Evolutionary conservation across 2,113 vertebrate species (phyloP).

Genomic region (Hemiprocne comata): DNA sequence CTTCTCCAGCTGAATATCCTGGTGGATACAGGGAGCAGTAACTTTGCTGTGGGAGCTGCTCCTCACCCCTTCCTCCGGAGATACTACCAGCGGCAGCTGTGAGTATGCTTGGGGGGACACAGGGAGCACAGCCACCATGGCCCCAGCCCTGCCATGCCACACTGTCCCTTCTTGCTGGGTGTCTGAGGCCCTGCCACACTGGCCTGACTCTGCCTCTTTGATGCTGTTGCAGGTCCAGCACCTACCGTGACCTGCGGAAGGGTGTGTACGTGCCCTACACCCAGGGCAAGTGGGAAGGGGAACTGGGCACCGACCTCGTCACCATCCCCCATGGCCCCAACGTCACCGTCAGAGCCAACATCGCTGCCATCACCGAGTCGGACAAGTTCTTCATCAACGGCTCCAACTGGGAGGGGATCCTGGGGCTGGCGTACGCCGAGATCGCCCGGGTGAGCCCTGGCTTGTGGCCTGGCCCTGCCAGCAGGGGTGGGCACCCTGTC

Average conservation of each 20-base stretch:
- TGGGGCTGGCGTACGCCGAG: conserved; percentile 94
- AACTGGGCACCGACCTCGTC: conserved; percentile 94
- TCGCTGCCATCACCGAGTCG: conserved; percentile 94
- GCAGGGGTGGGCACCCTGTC: not conserved
- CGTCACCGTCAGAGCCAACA: conserved; percentile 92
- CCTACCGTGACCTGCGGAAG: conserved; percentile 89
- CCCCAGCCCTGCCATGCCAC: too few relatives aligned
- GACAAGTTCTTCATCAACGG: conserved; percentile 99
- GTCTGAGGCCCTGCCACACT: not conserved
- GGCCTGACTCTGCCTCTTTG: fast-evolving
- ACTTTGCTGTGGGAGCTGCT: conserved; percentile 96
- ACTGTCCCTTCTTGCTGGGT: not conserved
- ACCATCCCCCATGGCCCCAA: conserved; percentile 94
- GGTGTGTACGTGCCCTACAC: conserved; percentile 97
- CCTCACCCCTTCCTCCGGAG: conserved; percentile 91
- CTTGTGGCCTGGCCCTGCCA: not conserved
- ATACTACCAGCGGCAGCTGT: conserved; percentile 96
- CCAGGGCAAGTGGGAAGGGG: conserved; percentile 98
- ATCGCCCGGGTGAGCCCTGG: conserved; percentile 88
- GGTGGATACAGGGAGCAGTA: conserved; percentile 98
- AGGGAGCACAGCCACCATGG: not conserved
- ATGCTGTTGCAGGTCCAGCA: conserved; percentile 80
- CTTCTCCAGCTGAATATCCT: conserved; percentile 91
- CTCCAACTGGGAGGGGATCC: conserved; percentile 98
- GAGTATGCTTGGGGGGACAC: conserved; percentile 67